phyloP scores from a whole-genome alignment of 2,888 invertebrate genomes.

The Linnaemya vulpina region DNA sequence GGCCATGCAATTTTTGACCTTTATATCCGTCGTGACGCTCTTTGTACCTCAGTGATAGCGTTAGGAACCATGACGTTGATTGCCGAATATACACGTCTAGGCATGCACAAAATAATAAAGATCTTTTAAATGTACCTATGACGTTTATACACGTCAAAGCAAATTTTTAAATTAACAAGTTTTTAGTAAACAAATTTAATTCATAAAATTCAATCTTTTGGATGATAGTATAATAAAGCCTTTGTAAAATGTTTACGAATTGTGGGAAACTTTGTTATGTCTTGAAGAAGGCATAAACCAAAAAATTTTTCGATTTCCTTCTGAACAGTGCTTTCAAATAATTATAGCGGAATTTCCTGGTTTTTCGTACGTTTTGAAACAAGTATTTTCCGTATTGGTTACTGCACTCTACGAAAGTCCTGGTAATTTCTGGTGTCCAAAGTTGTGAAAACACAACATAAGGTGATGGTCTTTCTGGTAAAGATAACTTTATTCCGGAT shows the following conservation, averaged over 20 bases:
- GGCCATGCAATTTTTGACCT: slow-evolving; percentile 7
- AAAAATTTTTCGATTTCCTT: slow-evolving; percentile 4
- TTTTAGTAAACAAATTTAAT: slow-evolving; percentile 18
- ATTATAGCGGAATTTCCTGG: slow-evolving; percentile 7
- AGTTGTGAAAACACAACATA: no score
- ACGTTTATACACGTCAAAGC: slow-evolving; percentile 7
- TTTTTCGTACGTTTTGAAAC: slow-evolving; percentile 26
- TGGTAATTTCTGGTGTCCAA: slow-evolving; percentile 14
- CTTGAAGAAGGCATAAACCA: slow-evolving; percentile 27
- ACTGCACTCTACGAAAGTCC: slow-evolving; percentile 1
- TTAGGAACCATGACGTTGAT: slow-evolving; percentile 13
- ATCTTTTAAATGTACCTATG: background rate
- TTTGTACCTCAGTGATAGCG: slow-evolving; percentile 11
- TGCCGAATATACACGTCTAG: slow-evolving; percentile 2
- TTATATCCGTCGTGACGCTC: slow-evolving; percentile 12
- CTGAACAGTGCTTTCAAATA: slow-evolving; percentile 2
- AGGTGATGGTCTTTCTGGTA: slow-evolving; percentile 20
- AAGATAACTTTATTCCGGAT: slow-evolving; percentile 8
- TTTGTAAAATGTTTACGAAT: no score
- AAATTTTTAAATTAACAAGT: slow-evolving; percentile 6
- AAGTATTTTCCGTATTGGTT: slow-evolving; percentile 25
- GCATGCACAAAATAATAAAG: slow-evolving; percentile 13
- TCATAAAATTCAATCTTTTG: slow-evolving; percentile 24
- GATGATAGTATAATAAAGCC: background rate
- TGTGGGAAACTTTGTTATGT: background rate